These are phyloP conservation scores for Eumaeus atala DNA, from an alignment of 1,140 invertebrate species.

Conservation along the genomic window DNA sequence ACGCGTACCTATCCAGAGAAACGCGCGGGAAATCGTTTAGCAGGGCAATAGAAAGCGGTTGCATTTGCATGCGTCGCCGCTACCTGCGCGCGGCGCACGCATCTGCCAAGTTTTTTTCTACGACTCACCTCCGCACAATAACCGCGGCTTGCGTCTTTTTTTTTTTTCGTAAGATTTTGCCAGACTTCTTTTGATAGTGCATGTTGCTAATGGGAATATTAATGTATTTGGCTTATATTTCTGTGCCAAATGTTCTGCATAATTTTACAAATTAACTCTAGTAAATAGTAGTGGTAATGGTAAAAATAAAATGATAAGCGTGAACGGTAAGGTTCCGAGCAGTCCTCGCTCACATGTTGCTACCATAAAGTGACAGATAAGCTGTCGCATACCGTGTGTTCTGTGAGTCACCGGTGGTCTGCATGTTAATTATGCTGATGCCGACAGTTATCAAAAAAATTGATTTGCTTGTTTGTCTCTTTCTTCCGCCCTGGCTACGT, in stretches of 20 bases:
- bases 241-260: conserved; percentile 22
- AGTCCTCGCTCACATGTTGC: no score
- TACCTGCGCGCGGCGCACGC: conserved; percentile 38
- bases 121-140: conserved; percentile 34
- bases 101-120: conserved; percentile 39
- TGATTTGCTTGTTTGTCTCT: no score
- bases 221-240: conserved; percentile 14
- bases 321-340: no score
- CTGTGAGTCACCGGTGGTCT: no score
- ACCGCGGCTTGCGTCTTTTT: conserved; percentile 36
- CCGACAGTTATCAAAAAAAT: no score
- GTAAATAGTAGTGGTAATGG: conserved; percentile 8
- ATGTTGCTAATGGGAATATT: conserved; percentile 17
- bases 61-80: conserved; percentile 46
- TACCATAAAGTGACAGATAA: no score
- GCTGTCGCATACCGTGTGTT: no score
- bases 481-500: no score
- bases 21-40: conserved; percentile 11
- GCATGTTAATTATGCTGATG: no score
- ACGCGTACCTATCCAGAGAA: conserved; percentile 8
- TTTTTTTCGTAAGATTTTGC: conserved; percentile 36
- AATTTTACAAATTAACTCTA: conserved; percentile 31
- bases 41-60: conserved; percentile 18
- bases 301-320: no score
- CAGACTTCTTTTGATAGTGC: no score